Percentiles rank a stretch among this genome's conserved stretches.
These are phyloP conservation scores for Lichenostomus cassidix DNA, from an alignment of 2,113 vertebrate species.

Conservation along the genomic window DNA sequence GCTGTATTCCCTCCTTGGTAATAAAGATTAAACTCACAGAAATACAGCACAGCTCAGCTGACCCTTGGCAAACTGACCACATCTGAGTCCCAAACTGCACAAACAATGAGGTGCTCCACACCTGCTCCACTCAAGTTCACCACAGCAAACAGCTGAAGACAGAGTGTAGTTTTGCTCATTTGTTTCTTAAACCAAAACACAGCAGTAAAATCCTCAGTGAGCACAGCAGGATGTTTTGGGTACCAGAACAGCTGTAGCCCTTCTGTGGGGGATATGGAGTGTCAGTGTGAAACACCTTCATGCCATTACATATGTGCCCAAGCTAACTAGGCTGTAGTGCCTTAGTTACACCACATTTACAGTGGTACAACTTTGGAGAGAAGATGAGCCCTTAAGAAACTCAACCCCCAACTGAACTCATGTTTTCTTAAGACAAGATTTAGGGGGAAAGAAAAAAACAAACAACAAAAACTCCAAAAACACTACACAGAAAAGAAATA, in stretches of 20 bases:
- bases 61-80: background rate
- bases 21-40: background rate
- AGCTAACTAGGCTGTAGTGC: background rate
- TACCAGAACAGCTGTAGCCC: background rate
- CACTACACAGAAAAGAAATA: conserved; percentile 31
- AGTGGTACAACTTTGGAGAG: background rate
- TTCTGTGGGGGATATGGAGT: background rate
- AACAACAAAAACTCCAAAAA: background rate
- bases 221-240: background rate
- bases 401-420: background rate
- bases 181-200: background rate
- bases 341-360: background rate
- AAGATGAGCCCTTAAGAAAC: conserved; percentile 2
- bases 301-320: background rate
- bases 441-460: background rate
- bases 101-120: background rate
- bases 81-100: background rate
- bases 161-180: background rate
- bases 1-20: background rate
- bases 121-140: background rate
- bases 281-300: background rate
- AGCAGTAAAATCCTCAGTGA: background rate
- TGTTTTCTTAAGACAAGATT: background rate
- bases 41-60: background rate
- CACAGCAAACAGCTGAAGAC: background rate